Conservation (phyloP, 2,797 vertebrate species). For the Rhyacichthys aspro region DNA sequence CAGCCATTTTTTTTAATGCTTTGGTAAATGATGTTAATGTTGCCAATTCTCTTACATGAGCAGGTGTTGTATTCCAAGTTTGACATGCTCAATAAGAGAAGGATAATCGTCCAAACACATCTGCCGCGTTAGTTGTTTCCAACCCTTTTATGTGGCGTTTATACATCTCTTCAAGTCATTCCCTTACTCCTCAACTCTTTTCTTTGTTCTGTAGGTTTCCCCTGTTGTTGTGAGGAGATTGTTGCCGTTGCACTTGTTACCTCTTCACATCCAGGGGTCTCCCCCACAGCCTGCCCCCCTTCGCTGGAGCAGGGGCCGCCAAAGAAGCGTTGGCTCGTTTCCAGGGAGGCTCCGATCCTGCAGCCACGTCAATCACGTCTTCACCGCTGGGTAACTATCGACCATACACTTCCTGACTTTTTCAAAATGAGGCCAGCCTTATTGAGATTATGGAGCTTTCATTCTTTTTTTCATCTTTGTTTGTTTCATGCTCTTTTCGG, state of each 20-base stretch:
- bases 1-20: no score
- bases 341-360: slow-evolving; percentile 72
- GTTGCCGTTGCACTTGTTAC: slow-evolving; percentile 14
- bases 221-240: slow-evolving; percentile 44
- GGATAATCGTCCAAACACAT: no score
- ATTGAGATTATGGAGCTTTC: slow-evolving; percentile 18
- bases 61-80: no score
- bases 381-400: slow-evolving; percentile 82
- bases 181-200: slow-evolving; percentile 57
- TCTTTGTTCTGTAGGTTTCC: slow-evolving; percentile 60
- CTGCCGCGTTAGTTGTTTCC: no score
- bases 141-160: slow-evolving; percentile 39
- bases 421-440: slow-evolving; percentile 11
- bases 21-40: no score
- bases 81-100: no score
- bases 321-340: slow-evolving; percentile 66
- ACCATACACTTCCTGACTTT: slow-evolving; percentile 31
- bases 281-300: slow-evolving; percentile 7
- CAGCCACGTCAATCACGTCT: slow-evolving; percentile 82
- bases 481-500: slow-evolving; percentile 43
- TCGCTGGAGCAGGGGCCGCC: slow-evolving; percentile 38
- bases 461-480: slow-evolving; percentile 27
- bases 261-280: slow-evolving; percentile 38
- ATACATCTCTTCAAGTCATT: slow-evolving; percentile 47
- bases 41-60: no score